Evolutionary conservation across 1,140 invertebrate genomes (phyloP).

Genomic region (Dinoponera quadriceps): DNA sequence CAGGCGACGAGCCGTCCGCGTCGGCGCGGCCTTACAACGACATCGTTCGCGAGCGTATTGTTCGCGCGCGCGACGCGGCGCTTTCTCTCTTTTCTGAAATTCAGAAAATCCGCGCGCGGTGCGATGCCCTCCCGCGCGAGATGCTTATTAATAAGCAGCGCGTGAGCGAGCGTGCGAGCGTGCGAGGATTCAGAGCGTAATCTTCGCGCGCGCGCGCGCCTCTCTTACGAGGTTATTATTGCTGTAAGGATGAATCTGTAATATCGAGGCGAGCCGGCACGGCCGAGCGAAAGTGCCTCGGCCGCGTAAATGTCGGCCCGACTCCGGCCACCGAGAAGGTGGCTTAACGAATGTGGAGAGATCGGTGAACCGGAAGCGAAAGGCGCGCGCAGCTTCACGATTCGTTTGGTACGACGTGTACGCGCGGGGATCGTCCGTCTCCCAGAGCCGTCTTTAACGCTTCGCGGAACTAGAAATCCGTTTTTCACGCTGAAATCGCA

Average conservation of each 20-base stretch:
- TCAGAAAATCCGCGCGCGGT: background rate
- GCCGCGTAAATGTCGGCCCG: constrained; percentile 68
- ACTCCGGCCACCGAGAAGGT: constrained; percentile 52
- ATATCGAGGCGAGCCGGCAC: constrained; percentile 38
- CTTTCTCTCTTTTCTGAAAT: constrained; percentile 31
- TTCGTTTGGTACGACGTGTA: constrained; percentile 67
- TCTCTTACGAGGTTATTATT: constrained; percentile 37
- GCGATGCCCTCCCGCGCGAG: background rate
- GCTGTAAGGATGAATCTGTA: constrained; percentile 41
- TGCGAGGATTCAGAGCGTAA: constrained; percentile 38
- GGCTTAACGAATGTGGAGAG: constrained; percentile 73
- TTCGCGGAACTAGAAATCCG: constrained; percentile 63
- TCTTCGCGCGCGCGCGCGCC: background rate
- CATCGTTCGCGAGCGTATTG: background rate
- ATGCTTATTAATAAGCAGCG: background rate
- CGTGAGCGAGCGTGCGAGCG: background rate
- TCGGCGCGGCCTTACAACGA: background rate
- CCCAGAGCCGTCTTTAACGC: constrained; percentile 63
- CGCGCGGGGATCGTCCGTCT: constrained; percentile 60
- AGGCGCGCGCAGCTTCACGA: constrained; percentile 71
- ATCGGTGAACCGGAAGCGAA: constrained; percentile 75
- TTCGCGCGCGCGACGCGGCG: background rate
- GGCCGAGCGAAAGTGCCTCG: constrained; percentile 68
- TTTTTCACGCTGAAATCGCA: constrained; percentile 39
- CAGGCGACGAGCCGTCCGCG: too few species aligned